Percentiles rank a stretch among this genome's conserved stretches.
These are phyloP conservation scores for Drosophila aff. DNA, from an alignment of 1,140 invertebrate genomes.

Conservation along the genomic window DNA sequence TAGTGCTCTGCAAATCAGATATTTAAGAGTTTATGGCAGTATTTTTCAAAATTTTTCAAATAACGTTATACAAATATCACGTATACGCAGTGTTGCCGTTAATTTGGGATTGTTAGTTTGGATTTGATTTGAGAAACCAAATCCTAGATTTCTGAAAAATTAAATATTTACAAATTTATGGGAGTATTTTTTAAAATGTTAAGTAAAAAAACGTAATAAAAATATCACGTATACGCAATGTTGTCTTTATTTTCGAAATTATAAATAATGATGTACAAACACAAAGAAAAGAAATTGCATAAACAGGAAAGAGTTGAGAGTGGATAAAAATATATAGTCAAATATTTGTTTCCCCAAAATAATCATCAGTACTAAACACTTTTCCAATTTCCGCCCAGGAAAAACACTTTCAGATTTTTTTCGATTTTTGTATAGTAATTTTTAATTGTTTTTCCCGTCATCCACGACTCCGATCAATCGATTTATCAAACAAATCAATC, in stretches of 20 bases:
- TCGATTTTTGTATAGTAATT: slow-evolving; percentile 64
- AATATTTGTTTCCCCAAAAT: neutral
- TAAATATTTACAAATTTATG: neutral
- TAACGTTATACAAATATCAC: neutral
- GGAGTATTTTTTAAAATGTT: neutral
- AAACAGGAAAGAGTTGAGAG: neutral
- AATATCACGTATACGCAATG: slow-evolving; percentile 3
- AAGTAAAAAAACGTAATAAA: neutral
- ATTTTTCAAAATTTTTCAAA: neutral
- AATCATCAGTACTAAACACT: neutral
- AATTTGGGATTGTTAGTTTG: neutral
- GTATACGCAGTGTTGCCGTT: neutral
- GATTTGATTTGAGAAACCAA: neutral
- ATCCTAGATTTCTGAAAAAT: neutral
- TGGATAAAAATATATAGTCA: neutral
- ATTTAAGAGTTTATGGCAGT: neutral
- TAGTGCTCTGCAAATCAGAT: neutral
- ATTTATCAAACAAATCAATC: slow-evolving; percentile 47
- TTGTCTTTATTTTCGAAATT: neutral
- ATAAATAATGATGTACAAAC: neutral
- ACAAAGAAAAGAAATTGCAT: too few relatives aligned
- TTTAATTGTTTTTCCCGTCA: slow-evolving; percentile 71
- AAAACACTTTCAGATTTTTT: slow-evolving; percentile 22
- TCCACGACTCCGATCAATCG: slow-evolving; percentile 39
- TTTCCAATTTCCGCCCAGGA: neutral